These are phyloP conservation scores for Nestor notabilis DNA, from an alignment of 2,113 vertebrate species.

Conservation along the genomic window DNA sequence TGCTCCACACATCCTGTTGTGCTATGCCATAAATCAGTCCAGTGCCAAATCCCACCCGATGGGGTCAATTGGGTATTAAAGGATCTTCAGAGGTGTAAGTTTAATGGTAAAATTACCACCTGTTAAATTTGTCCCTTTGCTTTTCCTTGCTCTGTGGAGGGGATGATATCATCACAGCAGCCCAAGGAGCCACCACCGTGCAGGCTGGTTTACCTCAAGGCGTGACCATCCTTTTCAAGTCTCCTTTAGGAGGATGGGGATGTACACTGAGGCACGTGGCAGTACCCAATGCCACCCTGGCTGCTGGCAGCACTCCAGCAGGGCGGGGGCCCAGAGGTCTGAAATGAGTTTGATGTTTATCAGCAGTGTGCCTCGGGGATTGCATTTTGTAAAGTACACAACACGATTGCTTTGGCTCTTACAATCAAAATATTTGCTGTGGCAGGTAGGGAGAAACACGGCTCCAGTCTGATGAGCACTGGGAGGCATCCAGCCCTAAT, in stretches of 20 bases:
- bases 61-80: rapidly evolving
- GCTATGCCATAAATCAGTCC: not conserved
- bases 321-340: not conserved
- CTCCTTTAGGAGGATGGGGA: not conserved
- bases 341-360: not conserved
- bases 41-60: rapidly evolving
- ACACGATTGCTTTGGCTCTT: not conserved
- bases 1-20: rapidly evolving
- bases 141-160: rapidly evolving
- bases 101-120: not conserved
- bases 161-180: rapidly evolving
- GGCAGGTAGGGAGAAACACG: not conserved
- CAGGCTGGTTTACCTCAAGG: not conserved
- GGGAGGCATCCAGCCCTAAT: not conserved
- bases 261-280: rapidly evolving
- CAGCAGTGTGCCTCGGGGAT: not conserved
- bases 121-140: not conserved
- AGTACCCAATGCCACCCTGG: not conserved
- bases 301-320: not conserved
- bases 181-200: rapidly evolving
- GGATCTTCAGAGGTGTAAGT: not conserved
- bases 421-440: not conserved
- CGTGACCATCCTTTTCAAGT: rapidly evolving
- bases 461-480: not conserved
- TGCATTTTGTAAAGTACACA: not conserved